phyloP scores from a whole-genome alignment of 2,797 vertebrate genomes.

The Odontamblyopus rebecca region DNA sequence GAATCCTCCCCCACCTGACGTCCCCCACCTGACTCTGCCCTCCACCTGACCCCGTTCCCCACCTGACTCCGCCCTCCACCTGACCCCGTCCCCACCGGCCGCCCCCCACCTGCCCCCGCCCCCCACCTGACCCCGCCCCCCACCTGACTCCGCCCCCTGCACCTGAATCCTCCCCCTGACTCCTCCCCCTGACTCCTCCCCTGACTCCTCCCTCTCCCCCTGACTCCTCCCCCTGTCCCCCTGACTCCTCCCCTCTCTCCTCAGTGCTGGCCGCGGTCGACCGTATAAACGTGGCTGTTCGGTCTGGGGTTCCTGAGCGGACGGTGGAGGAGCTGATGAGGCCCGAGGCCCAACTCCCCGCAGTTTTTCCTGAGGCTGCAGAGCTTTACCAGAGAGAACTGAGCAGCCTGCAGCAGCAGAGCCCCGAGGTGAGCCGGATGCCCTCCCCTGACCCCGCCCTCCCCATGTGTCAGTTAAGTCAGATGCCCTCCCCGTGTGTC shows the following conservation, averaged over 20 bases:
- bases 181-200: no score
- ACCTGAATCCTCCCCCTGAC: not conserved
- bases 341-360: conserved; percentile 91
- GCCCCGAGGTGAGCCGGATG: conserved; percentile 77
- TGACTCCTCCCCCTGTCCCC: no score
- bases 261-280: conserved; percentile 87
- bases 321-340: conserved; percentile 91
- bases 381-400: conserved; percentile 96
- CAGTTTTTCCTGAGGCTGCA: conserved; percentile 87
- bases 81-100: no score
- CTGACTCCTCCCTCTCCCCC: no score
- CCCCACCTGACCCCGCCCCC: no score
- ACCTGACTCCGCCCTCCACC: not conserved
- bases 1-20: no score
- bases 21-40: no score
- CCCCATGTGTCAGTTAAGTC: no score
- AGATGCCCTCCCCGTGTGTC: not conserved
- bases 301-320: conserved; percentile 82
- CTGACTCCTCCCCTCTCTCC: not conserved
- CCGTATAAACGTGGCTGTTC: conserved; percentile 87
- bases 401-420: conserved; percentile 90
- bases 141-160: no score
- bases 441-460: no score
- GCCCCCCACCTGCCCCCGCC: no score
- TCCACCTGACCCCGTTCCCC: not conserved